Percentiles rank a stretch among this genome's conserved stretches.
These are phyloP conservation scores for Lasioglossum oenotherae DNA, from an alignment of 2,888 invertebrate genomes.

Conservation along the genomic window DNA sequence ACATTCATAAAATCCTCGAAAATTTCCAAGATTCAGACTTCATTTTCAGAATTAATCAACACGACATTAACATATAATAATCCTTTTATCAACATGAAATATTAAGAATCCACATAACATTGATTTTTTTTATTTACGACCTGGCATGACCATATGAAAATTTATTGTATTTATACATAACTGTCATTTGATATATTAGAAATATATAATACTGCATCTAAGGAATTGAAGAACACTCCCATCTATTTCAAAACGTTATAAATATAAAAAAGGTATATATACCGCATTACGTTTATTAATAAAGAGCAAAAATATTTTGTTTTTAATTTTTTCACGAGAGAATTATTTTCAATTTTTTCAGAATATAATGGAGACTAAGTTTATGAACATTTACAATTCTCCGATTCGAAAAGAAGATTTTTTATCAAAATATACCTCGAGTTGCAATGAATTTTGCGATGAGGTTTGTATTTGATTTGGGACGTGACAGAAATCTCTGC, in stretches of 20 bases:
- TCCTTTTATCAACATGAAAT: neutral
- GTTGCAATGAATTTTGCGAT: neutral
- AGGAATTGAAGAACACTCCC: too few species aligned
- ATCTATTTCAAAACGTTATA: neutral
- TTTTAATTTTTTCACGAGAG: neutral
- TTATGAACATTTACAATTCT: neutral
- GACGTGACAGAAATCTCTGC: neutral
- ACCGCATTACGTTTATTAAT: neutral
- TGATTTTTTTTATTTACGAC: neutral
- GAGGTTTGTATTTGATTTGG: neutral
- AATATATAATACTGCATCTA: neutral
- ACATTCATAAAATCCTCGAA: too few species aligned
- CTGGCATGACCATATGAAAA: neutral
- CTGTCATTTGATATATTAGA: too few species aligned
- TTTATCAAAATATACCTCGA: neutral
- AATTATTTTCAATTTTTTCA: too few species aligned
- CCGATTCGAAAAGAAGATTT: neutral
- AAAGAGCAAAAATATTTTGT: neutral
- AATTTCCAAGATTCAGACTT: too few species aligned
- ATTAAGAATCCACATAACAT: neutral
- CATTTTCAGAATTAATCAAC: too few species aligned
- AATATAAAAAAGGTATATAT: neutral
- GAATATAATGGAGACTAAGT: too few species aligned
- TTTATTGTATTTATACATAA: too few species aligned
- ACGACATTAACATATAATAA: neutral